phyloP scores from a whole-genome alignment of 1,140 invertebrate genomes.

The Pachypsylla venusta region DNA sequence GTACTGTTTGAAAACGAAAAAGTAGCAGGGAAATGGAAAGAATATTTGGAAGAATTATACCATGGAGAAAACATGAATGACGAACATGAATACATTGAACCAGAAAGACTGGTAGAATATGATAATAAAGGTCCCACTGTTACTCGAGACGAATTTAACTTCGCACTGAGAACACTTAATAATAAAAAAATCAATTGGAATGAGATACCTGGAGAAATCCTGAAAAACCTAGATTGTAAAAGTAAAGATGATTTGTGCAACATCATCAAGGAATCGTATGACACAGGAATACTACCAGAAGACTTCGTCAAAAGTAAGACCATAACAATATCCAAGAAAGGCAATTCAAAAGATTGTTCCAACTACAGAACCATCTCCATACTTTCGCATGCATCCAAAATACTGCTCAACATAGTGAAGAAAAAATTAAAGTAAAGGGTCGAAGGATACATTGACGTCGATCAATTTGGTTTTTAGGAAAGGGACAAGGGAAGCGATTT shows the following conservation, averaged over 20 bases:
- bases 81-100: constrained; percentile 5
- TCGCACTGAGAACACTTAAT: neutral
- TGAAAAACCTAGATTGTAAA: constrained; percentile 8
- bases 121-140: neutral
- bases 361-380: constrained; percentile 6
- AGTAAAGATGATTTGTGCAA: neutral
- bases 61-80: constrained; percentile 11
- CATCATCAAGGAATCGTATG: constrained; percentile 2
- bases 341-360: neutral
- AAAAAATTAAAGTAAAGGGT: neutral
- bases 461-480: constrained; percentile 13
- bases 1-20: constrained; percentile 11
- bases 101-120: neutral
- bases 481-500: constrained; percentile 10
- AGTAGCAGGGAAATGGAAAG: neutral
- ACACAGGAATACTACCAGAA: neutral
- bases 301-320: constrained; percentile 2
- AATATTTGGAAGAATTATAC: constrained; percentile 9
- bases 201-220: constrained; percentile 1
- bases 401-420: too few species aligned
- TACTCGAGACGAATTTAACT: constrained; percentile 2
- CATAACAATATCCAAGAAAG: constrained; percentile 11
- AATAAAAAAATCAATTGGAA: constrained; percentile 6
- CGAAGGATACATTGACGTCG: constrained; percentile 7
- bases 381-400: neutral